A percentile compares a stretch with the other conserved stretches of the same genome.
phyloP scores from a whole-genome alignment of 2,797 vertebrate species.

The Microchirus variegatus region DNA sequence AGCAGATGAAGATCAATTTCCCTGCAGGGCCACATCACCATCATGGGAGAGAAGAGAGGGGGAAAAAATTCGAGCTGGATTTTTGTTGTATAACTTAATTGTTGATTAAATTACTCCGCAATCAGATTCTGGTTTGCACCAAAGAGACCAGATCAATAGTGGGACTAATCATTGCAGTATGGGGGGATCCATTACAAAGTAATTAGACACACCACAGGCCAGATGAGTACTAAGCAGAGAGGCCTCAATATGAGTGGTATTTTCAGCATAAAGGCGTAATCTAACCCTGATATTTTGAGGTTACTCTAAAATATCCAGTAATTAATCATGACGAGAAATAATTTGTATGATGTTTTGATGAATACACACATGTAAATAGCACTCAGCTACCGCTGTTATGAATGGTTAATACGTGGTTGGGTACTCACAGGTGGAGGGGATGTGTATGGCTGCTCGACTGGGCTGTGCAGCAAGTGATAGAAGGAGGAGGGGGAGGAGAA shows the following conservation, averaged over 20 bases:
- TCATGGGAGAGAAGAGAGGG: slow-evolving; percentile 37
- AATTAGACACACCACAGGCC: slow-evolving; percentile 68
- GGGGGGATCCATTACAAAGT: slow-evolving; percentile 74
- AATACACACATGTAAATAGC: slow-evolving; percentile 64
- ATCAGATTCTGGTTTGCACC: slow-evolving; percentile 66
- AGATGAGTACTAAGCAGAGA: slow-evolving; percentile 37
- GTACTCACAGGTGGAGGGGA: slow-evolving; percentile 84
- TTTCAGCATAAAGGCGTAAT: slow-evolving; percentile 32
- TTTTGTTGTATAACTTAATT: slow-evolving; percentile 57
- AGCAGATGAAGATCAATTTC: slow-evolving; percentile 75
- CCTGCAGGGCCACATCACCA: slow-evolving; percentile 62
- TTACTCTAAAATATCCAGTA: slow-evolving; percentile 47
- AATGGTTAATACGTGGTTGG: slow-evolving; percentile 35
- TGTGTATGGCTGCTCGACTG: slow-evolving; percentile 77
- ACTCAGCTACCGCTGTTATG: slow-evolving; percentile 37
- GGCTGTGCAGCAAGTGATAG: slow-evolving; percentile 59
- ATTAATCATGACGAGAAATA: slow-evolving; percentile 58
- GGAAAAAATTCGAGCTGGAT: slow-evolving; percentile 32
- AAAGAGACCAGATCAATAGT: slow-evolving; percentile 74
- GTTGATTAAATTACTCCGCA: slow-evolving; percentile 69
- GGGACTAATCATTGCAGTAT: slow-evolving; percentile 68
- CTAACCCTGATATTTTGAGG: slow-evolving; percentile 30
- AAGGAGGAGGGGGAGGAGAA: slow-evolving; percentile 69
- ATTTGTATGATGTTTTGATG: slow-evolving; percentile 63
- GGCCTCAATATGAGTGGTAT: slow-evolving; percentile 26